Percentiles rank a stretch among this genome's conserved stretches.
These are phyloP conservation scores for Myiopsitta monachus DNA, from an alignment of 2,113 vertebrate species.

Conservation along the genomic window DNA sequence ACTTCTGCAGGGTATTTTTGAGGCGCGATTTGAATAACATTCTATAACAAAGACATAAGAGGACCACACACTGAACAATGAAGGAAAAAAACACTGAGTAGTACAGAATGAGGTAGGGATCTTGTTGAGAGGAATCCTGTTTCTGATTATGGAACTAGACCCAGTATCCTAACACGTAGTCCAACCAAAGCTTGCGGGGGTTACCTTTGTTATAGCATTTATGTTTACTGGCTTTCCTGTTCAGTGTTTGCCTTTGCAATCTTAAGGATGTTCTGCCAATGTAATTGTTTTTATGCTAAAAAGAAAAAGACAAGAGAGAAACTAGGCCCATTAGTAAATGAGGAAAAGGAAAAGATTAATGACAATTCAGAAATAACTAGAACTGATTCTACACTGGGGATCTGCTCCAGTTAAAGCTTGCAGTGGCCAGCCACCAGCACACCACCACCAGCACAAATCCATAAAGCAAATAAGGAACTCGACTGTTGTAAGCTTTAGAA, in stretches of 20 bases:
- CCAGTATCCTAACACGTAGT: not conserved
- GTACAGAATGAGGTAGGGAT: not conserved
- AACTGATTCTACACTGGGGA: constrained; percentile 37
- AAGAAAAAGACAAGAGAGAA: not conserved
- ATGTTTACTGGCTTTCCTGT: not conserved
- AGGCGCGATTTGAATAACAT: not conserved
- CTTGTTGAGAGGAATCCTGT: not conserved
- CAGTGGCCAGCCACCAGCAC: constrained; percentile 12
- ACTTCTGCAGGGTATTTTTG: not conserved
- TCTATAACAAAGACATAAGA: not conserved
- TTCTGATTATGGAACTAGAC: not conserved
- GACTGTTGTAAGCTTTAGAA: not conserved
- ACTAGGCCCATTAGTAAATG: constrained; percentile 48
- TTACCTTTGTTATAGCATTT: not conserved
- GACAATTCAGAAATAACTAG: constrained; percentile 58
- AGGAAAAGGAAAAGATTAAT: constrained; percentile 47
- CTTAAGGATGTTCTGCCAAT: not conserved
- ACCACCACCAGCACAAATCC: not conserved
- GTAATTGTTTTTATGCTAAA: constrained; percentile 4
- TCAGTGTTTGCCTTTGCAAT: not conserved
- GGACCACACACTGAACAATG: constrained; percentile 24
- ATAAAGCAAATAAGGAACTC: not conserved
- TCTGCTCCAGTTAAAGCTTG: constrained; percentile 51
- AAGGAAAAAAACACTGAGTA: not conserved
- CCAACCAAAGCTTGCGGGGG: not conserved